These are phyloP conservation scores for Huso huso DNA, from an alignment of 2,797 vertebrate genomes.

Conservation along the genomic window DNA sequence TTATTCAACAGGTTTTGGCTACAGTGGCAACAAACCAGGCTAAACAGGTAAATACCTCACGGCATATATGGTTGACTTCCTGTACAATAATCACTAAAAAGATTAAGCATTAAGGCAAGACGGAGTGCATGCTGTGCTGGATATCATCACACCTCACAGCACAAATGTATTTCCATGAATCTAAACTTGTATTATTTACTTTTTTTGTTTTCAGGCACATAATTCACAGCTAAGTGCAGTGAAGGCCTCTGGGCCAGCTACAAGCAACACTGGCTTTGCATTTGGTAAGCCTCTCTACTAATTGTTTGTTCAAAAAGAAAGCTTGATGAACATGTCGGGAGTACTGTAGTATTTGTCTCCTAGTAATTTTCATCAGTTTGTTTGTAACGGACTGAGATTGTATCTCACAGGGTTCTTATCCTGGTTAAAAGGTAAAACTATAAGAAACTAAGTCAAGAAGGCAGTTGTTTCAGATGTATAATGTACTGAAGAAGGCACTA, in stretches of 20 bases:
- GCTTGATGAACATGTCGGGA: too few relatives aligned
- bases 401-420: too few relatives aligned
- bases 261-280: slow-evolving; percentile 42
- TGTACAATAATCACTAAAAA: background rate
- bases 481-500: too few relatives aligned
- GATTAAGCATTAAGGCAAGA: background rate
- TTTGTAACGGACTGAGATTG: too few relatives aligned
- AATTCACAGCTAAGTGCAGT: slow-evolving; percentile 38
- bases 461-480: too few relatives aligned
- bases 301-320: too few relatives aligned
- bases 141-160: background rate
- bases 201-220: slow-evolving; percentile 28
- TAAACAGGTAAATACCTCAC: slow-evolving; percentile 66
- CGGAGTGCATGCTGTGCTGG: background rate
- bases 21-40: slow-evolving; percentile 64
- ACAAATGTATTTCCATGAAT: background rate
- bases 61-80: background rate
- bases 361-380: too few relatives aligned
- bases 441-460: too few relatives aligned
- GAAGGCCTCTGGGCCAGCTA: slow-evolving; percentile 27
- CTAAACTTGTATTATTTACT: background rate
- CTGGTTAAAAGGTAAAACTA: too few relatives aligned
- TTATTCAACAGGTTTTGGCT: slow-evolving; percentile 60
- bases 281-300: slow-evolving; percentile 44
- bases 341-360: too few relatives aligned